phyloP scores from a whole-genome alignment of 2,888 invertebrate genomes.

The Drosophila trichaetosa region DNA sequence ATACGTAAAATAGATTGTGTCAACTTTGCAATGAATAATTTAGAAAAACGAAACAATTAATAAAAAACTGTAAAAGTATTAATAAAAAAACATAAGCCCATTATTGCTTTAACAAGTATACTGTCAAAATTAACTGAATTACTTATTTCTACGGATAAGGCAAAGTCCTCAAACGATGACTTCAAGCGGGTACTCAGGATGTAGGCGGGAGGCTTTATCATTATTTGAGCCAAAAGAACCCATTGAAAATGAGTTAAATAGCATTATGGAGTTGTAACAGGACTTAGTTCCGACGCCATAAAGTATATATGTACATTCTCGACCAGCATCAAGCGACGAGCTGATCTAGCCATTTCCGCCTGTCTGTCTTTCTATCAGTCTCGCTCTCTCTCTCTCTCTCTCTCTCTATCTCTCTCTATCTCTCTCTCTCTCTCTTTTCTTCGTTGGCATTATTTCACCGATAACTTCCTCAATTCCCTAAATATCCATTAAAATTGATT shows the following conservation, averaged over 20 bases:
- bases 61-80: slow-evolving; percentile 21
- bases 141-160: background rate
- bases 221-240: background rate
- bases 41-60: slow-evolving; percentile 12
- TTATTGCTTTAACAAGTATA: background rate
- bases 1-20: slow-evolving; percentile 14
- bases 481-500: background rate
- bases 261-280: background rate
- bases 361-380: background rate
- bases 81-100: slow-evolving; percentile 7
- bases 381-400: background rate
- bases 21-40: slow-evolving; percentile 23
- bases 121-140: background rate
- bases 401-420: background rate
- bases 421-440: background rate
- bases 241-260: background rate
- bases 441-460: background rate
- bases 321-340: background rate
- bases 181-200: background rate
- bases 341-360: background rate
- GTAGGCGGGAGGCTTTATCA: background rate
- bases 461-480: background rate
- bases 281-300: background rate
- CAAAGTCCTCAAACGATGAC: background rate
- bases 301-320: background rate